Percentiles rank a stretch among this genome's conserved stretches.
Evolutionary conservation across 2,888 invertebrate genomes (phyloP).

Genomic region (Teleogryllus oceanicus): DNA sequence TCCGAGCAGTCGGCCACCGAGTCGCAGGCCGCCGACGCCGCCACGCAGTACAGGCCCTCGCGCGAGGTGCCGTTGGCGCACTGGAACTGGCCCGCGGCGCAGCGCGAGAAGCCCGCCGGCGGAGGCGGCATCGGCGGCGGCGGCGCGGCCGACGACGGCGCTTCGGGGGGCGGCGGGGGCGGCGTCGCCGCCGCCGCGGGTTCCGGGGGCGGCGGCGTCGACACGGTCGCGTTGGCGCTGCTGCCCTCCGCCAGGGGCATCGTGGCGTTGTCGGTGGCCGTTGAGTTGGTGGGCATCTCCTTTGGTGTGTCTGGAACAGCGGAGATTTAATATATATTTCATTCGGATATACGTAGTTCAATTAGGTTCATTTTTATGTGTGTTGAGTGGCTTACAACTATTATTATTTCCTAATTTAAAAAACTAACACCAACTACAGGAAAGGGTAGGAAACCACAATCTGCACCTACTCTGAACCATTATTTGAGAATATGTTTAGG

Average conservation of each 20-base stretch:
- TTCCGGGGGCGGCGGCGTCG: constrained; percentile 21
- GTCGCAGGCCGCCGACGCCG: constrained; percentile 53
- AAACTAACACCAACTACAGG: too few relatives aligned
- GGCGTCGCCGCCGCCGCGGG: constrained; percentile 6
- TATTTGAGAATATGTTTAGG: too few relatives aligned
- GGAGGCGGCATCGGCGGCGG: neutral
- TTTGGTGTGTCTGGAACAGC: too few relatives aligned
- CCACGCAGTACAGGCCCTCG: constrained; percentile 57
- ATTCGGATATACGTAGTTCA: too few relatives aligned
- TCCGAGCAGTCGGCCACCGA: constrained; percentile 60
- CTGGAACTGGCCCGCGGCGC: constrained; percentile 54
- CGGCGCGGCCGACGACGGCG: neutral
- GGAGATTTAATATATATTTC: too few relatives aligned
- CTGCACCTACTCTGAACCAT: too few relatives aligned
- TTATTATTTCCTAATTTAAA: too few relatives aligned
- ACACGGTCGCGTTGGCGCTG: constrained; percentile 19
- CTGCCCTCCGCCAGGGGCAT: neutral
- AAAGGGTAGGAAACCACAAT: too few relatives aligned
- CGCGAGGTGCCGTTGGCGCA: constrained; percentile 58
- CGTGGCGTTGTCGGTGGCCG: neutral
- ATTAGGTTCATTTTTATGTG: too few relatives aligned
- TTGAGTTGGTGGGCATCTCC: too few relatives aligned
- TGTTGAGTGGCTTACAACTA: too few relatives aligned
- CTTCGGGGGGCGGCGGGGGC: neutral
- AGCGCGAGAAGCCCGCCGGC: constrained; percentile 20